A percentile compares a stretch with the other conserved stretches of the same genome.
Evolutionary conservation across 2,113 vertebrate genomes (phyloP).

Genomic region (Percopsis transmontana): DNA sequence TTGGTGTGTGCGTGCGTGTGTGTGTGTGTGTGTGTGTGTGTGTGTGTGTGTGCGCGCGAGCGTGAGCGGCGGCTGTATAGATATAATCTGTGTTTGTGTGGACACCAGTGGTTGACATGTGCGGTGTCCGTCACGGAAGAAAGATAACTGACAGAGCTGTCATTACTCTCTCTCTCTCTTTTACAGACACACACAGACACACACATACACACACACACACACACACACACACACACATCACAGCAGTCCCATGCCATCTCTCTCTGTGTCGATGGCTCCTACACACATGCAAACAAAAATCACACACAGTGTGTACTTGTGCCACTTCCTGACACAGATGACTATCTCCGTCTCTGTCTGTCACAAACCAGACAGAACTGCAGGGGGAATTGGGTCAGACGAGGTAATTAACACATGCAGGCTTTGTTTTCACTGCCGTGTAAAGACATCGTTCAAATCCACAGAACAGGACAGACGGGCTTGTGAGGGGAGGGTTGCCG

Average conservation of each 20-base stretch:
- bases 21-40: not conserved
- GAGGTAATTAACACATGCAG: slow-evolving; percentile 62
- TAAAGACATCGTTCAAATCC: no score
- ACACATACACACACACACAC: slow-evolving; percentile 1
- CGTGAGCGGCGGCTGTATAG: slow-evolving; percentile 8
- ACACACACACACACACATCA: not conserved
- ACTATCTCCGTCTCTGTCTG: slow-evolving; percentile 32
- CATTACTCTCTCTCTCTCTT: slow-evolving; percentile 23
- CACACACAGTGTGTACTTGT: no score
- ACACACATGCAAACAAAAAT: not conserved
- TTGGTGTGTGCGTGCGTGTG: not conserved
- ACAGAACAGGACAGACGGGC: no score
- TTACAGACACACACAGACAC: not conserved
- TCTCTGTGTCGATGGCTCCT: slow-evolving; percentile 23
- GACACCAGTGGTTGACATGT: slow-evolving; percentile 46
- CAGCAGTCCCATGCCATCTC: slow-evolving; percentile 32
- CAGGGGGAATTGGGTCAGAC: slow-evolving; percentile 50
- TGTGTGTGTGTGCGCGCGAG: slow-evolving; percentile 7
- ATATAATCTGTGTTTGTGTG: slow-evolving; percentile 39
- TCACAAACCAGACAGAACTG: slow-evolving; percentile 30
- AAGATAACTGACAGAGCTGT: slow-evolving; percentile 52
- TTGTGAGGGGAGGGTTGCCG: no score
- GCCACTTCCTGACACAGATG: slow-evolving; percentile 31
- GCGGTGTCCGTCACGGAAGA: slow-evolving; percentile 48
- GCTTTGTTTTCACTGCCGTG: no score